These are phyloP conservation scores for Arctia plantaginis DNA, from an alignment of 2,888 invertebrate genomes.

Conservation along the genomic window DNA sequence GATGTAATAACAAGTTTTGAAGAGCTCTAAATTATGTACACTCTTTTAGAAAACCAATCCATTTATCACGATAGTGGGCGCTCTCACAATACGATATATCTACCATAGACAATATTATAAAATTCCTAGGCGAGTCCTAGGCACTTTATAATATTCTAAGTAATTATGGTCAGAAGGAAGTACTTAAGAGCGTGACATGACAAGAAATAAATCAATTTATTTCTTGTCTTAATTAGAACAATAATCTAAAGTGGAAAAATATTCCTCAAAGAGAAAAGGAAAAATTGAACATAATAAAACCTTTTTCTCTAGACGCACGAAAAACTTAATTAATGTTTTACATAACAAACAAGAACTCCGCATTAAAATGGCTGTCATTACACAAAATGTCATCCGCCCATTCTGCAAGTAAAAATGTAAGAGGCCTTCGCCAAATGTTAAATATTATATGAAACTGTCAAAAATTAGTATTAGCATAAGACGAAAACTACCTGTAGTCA, in stretches of 20 bases:
- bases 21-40: not conserved
- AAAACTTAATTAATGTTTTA: not conserved
- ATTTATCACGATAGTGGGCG: not conserved
- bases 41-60: not conserved
- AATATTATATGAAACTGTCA: conserved; percentile 10
- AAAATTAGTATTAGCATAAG: not conserved
- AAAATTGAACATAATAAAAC: not conserved
- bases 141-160: too few species aligned
- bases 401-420: conserved; percentile 14
- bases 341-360: not conserved
- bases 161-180: not conserved
- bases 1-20: not conserved
- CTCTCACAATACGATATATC: not conserved
- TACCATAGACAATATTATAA: not conserved
- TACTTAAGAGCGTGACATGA: not conserved
- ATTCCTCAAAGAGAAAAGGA: not conserved
- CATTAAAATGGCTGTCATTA: not conserved
- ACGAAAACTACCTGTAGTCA: not conserved
- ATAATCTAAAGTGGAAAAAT: not conserved
- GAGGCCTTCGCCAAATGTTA: conserved; percentile 18
- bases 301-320: not conserved
- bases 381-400: not conserved
- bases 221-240: not conserved
- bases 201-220: too few species aligned
- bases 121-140: not conserved